phyloP scores from a whole-genome alignment of 2,113 vertebrate genomes.

The Ophthalmolycus amberensis region DNA sequence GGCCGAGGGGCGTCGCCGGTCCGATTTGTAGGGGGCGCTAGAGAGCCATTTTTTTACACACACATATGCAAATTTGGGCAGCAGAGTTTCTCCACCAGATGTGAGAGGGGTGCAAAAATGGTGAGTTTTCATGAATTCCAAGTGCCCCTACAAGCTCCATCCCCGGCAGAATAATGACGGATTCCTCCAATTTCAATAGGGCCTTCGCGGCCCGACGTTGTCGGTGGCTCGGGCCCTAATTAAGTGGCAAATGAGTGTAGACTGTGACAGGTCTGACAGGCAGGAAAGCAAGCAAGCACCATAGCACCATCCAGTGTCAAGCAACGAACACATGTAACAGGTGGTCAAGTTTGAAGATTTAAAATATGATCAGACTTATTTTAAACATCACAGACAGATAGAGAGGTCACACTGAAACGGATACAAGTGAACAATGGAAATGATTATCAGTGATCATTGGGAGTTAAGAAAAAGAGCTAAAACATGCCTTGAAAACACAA shows the following conservation, averaged over 20 bases:
- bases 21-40: no score
- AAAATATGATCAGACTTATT: background rate
- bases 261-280: background rate
- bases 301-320: background rate
- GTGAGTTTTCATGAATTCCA: no score
- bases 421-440: background rate
- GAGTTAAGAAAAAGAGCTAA: background rate
- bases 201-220: no score
- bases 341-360: background rate
- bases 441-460: background rate
- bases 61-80: no score
- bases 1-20: no score
- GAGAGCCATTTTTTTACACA: no score
- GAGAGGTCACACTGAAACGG: background rate
- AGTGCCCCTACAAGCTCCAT: no score
- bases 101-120: no score
- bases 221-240: no score
- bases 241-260: background rate
- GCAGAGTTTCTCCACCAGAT: no score
- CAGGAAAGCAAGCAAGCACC: background rate
- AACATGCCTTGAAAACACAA: slow-evolving; percentile 11
- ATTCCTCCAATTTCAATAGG: no score
- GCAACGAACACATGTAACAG: background rate
- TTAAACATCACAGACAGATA: background rate
- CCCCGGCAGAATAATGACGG: no score